Evolutionary conservation across 2,113 vertebrate genomes (phyloP).

Genomic region (Lophochroa leadbeateri): DNA sequence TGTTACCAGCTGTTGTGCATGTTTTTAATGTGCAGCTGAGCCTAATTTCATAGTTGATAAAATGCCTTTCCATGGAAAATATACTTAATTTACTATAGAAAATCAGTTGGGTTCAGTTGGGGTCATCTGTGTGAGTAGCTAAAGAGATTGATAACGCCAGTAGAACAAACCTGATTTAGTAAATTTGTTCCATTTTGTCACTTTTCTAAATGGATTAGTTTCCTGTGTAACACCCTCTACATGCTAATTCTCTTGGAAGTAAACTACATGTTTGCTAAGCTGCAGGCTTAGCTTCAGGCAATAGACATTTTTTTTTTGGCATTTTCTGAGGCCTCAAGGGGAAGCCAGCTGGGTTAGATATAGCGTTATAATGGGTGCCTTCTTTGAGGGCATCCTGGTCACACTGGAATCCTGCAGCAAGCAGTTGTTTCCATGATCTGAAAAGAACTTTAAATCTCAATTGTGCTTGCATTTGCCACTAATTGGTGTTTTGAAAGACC

Average conservation of each 20-base stretch:
- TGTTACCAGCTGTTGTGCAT: conserved; percentile 59
- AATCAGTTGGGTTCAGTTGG: neutral
- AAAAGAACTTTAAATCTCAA: neutral
- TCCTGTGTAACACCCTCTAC: neutral
- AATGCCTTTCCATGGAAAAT: neutral
- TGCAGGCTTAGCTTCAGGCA: neutral
- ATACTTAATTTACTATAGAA: neutral
- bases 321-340: neutral
- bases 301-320: neutral
- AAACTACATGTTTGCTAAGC: neutral
- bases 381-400: neutral
- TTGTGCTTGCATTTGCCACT: neutral
- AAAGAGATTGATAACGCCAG: neutral
- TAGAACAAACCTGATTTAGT: neutral
- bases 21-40: neutral
- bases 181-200: neutral
- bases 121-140: neutral
- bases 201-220: neutral
- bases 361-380: neutral
- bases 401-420: neutral
- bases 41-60: conserved; percentile 16
- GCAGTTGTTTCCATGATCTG: neutral
- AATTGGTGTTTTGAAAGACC: neutral
- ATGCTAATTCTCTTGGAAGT: neutral
- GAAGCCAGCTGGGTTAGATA: neutral